These are phyloP conservation scores for Axis porcinus DNA, from an alignment of 2,113 vertebrate species.

Conservation along the genomic window DNA sequence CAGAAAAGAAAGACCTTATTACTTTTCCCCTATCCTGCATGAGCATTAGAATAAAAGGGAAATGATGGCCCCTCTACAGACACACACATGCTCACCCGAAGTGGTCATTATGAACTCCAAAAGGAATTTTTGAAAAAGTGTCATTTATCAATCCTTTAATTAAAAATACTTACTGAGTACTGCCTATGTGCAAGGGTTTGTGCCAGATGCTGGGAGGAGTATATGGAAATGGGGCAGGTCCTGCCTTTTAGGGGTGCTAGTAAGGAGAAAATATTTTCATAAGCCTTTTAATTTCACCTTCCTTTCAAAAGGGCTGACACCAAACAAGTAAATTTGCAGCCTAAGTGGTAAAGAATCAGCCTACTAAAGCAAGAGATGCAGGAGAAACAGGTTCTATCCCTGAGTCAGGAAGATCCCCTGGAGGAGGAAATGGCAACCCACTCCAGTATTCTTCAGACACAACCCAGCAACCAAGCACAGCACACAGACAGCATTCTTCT, in stretches of 20 bases:
- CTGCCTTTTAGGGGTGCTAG: not conserved
- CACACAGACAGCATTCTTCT: not conserved
- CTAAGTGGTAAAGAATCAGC: not conserved
- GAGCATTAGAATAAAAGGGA: conserved; percentile 15
- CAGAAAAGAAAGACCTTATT: conserved; percentile 32
- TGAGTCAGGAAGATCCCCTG: not conserved
- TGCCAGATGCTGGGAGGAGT: not conserved
- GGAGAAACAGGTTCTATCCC: not conserved
- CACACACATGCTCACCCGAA: not conserved
- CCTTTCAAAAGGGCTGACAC: not conserved
- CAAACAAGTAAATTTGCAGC: not conserved
- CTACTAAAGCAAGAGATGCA: not conserved
- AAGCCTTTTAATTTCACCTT: not conserved
- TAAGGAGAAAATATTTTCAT: not conserved
- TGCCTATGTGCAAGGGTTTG: not conserved
- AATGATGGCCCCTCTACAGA: not conserved
- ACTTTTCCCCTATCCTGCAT: not conserved
- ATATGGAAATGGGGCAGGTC: not conserved
- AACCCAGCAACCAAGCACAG: not conserved
- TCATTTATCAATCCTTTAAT: not conserved
- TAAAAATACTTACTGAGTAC: not conserved
- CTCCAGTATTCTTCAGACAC: not conserved
- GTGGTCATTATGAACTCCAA: not conserved
- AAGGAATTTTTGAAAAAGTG: not conserved
- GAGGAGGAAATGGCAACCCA: not conserved